Evolutionary conservation across 2,888 invertebrate species (phyloP), one percentile per base, ranked within the genome.

Genomic region (Epicampocera succincta): DNA sequence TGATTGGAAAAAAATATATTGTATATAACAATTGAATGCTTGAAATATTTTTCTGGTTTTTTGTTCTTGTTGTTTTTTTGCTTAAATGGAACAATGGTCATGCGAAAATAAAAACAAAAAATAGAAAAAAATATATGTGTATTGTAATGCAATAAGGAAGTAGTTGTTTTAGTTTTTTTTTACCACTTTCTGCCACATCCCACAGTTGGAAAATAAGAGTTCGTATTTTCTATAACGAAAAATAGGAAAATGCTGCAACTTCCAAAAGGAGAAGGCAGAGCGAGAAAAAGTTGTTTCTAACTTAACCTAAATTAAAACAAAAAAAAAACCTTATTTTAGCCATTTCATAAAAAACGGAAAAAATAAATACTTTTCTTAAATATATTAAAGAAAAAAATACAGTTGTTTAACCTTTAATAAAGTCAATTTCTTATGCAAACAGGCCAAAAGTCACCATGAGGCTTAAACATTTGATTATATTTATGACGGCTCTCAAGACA

Each of bases 91-190:
- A 77, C 76, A 76, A 68, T 76, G 56, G 21, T 46, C 60, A 52
- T 44, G 44, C 50, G n/a, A n/a, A n/a, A n/a, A n/a, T n/a, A n/a
- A n/a, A n/a, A n/a, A 56, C 6, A 65, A 56, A 56, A 48, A 48
- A 48, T 13, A 46, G 15, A 15, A 48, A 44, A 40, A 54, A 46
- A 71, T 66, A 58, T 72, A 9, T 33, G 42, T 44, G 66, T 60
- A 71, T 78, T 82, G 82, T 75, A 82, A 82, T 78, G 66, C 78
- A 82, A 82, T 82, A 75, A 74, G 82, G 78, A 78, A 82, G 74
- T 71, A 75, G 69, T 71, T 74, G 48, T 50, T 71, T 46, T 61
- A 60, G 50, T 61, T 69, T 65, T 52, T n/a, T n/a, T n/a, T n/a
- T n/a, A 42, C 40, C 61, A 46, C 68, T 50, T 48, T 15, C 9